Conservation (phyloP, 1,140 invertebrate species). For the Liolophura sinensis region DNA sequence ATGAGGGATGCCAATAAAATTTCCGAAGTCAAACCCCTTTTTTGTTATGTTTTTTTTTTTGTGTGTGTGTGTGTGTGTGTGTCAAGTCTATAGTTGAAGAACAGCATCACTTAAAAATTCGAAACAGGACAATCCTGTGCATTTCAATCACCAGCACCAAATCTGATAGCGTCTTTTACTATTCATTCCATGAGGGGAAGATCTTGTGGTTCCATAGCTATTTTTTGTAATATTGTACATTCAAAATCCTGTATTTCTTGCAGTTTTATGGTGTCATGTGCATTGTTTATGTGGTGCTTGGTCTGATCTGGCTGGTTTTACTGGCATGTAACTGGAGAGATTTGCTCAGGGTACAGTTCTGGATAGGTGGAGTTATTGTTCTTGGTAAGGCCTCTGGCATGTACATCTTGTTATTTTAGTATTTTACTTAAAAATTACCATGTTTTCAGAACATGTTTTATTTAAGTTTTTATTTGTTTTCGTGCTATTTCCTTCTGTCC, state of each 20-base stretch:
- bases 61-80: too few relatives aligned
- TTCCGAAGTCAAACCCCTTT: too few relatives aligned
- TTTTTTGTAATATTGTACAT: neutral
- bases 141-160: neutral
- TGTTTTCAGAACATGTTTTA: too few relatives aligned
- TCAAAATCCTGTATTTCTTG: conserved; percentile 37
- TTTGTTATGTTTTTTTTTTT: too few relatives aligned
- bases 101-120: too few relatives aligned
- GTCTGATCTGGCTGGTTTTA: conserved; percentile 82
- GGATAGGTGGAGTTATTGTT: conserved; percentile 89
- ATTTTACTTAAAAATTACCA: too few relatives aligned
- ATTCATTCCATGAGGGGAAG: neutral
- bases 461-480: too few relatives aligned
- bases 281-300: conserved; percentile 79
- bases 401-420: too few relatives aligned
- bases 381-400: conserved; percentile 63
- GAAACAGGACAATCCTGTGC: neutral
- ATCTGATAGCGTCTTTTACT: neutral
- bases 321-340: conserved; percentile 87
- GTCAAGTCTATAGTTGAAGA: too few relatives aligned
- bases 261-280: conserved; percentile 93
- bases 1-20: too few relatives aligned
- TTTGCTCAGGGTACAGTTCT: conserved; percentile 90
- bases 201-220: conserved; percentile 17
- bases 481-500: too few relatives aligned